Evolutionary conservation across 2,888 invertebrate genomes (phyloP).

Genomic region (Orthosia gothica): DNA sequence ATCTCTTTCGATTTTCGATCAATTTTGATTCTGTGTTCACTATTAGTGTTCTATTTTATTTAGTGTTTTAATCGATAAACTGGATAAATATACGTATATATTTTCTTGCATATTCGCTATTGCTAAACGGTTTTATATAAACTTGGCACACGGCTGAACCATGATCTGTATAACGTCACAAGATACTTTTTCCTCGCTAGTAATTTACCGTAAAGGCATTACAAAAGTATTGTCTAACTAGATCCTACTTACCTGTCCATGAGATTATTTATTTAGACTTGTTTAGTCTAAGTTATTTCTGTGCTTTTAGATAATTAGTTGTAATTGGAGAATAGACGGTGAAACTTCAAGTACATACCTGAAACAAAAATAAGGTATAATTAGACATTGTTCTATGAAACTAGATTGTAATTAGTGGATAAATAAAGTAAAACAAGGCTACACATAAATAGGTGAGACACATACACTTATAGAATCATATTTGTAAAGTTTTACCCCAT

Average conservation of each 20-base stretch:
- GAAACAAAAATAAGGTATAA: conserved; percentile 51
- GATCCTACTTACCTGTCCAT: neutral
- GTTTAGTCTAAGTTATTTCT: conserved; percentile 2
- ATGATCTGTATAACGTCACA: no score
- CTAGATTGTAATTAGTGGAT: neutral
- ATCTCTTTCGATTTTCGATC: no score
- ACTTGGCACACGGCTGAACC: no score
- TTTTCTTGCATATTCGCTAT: no score
- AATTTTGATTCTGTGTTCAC: no score
- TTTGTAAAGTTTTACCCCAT: neutral
- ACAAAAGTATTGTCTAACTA: no score
- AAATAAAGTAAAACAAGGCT: neutral
- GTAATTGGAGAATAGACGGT: neutral
- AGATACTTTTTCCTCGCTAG: no score
- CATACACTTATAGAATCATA: neutral
- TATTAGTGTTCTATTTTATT: no score
- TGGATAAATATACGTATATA: no score
- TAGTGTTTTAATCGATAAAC: no score
- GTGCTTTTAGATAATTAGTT: conserved; percentile 10
- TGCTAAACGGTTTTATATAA: no score
- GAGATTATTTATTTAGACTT: neutral
- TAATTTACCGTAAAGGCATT: no score
- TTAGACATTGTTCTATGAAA: conserved; percentile 5
- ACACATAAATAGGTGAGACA: neutral
- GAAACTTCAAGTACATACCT: conserved; percentile 59